Percentiles rank a stretch among this genome's conserved stretches.
These are phyloP conservation scores for Crocallis elinguaria DNA, from an alignment of 2,888 invertebrate species.

Conservation along the genomic window DNA sequence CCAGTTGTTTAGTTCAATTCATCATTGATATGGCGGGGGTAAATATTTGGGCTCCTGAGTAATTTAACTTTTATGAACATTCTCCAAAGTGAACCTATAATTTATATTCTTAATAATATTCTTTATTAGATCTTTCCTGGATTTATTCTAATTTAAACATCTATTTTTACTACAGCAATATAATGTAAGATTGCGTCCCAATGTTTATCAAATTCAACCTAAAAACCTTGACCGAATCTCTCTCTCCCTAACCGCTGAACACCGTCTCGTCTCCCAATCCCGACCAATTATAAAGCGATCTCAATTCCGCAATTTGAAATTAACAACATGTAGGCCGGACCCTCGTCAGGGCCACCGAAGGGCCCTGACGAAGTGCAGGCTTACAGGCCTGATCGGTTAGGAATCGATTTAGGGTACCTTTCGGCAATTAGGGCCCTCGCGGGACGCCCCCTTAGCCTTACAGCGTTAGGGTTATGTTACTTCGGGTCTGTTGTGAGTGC, in stretches of 20 bases:
- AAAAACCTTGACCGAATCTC: background rate
- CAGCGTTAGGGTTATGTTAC: conserved; percentile 12
- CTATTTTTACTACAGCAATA: background rate
- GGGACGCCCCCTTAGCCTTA: conserved; percentile 6
- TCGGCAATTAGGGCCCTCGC: conserved; percentile 23
- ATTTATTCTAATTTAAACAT: too few species aligned
- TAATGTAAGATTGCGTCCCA: background rate
- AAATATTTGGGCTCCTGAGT: too few species aligned
- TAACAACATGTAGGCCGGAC: conserved; percentile 28
- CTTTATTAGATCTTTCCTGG: too few species aligned
- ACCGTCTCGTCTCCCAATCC: conserved; percentile 1
- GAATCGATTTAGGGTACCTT: conserved; percentile 24
- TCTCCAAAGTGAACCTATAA: too few species aligned
- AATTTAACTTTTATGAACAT: too few species aligned
- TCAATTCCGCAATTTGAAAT: conserved; percentile 29
- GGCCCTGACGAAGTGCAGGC: conserved; percentile 8
- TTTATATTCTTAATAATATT: too few species aligned
- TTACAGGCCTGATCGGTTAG: conserved; percentile 23
- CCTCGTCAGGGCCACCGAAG: too few species aligned
- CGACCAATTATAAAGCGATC: conserved; percentile 22
- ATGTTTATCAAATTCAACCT: background rate
- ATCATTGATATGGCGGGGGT: too few species aligned
- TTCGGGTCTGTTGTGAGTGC: background rate
- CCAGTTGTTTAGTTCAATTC: too few species aligned
- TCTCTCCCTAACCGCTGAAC: background rate